A percentile compares a stretch with the other conserved stretches of the same genome.
Conservation (phyloP, 1,140 invertebrate species). For the Probaryconus sp. region DNA sequence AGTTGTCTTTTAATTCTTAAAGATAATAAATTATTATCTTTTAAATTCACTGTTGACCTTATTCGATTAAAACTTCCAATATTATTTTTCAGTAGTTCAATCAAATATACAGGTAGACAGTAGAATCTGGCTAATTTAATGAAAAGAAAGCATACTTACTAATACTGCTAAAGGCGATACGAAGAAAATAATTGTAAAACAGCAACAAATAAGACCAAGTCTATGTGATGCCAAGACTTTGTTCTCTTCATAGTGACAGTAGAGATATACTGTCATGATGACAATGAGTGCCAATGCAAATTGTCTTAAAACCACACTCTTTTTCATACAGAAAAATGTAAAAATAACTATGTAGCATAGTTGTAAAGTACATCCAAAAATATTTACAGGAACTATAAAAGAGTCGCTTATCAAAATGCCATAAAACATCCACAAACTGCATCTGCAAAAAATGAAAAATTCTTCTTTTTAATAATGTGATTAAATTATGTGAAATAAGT, state of each 20-base stretch:
- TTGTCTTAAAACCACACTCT: slow-evolving; percentile 79
- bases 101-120: not conserved
- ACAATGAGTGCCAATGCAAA: slow-evolving; percentile 71
- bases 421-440: slow-evolving; percentile 84
- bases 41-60: too few relatives aligned
- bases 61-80: too few relatives aligned
- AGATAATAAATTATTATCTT: too few relatives aligned
- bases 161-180: slow-evolving; percentile 87
- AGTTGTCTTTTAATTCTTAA: too few relatives aligned
- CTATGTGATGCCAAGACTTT: slow-evolving; percentile 62
- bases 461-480: slow-evolving; percentile 19
- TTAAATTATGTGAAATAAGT: slow-evolving; percentile 14
- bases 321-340: slow-evolving; percentile 82
- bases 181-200: slow-evolving; percentile 86
- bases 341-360: slow-evolving; percentile 82
- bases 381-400: slow-evolving; percentile 84
- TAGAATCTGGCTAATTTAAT: slow-evolving; percentile 15
- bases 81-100: not conserved
- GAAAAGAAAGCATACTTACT: slow-evolving; percentile 73
- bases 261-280: slow-evolving; percentile 74
- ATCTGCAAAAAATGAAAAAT: slow-evolving; percentile 74
- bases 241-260: slow-evolving; percentile 73
- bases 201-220: slow-evolving; percentile 84
- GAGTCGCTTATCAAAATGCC: slow-evolving; percentile 82
- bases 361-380: slow-evolving; percentile 83